These are phyloP conservation scores for Apodemia duryi DNA, from an alignment of 2,888 invertebrate genomes.

Conservation along the genomic window DNA sequence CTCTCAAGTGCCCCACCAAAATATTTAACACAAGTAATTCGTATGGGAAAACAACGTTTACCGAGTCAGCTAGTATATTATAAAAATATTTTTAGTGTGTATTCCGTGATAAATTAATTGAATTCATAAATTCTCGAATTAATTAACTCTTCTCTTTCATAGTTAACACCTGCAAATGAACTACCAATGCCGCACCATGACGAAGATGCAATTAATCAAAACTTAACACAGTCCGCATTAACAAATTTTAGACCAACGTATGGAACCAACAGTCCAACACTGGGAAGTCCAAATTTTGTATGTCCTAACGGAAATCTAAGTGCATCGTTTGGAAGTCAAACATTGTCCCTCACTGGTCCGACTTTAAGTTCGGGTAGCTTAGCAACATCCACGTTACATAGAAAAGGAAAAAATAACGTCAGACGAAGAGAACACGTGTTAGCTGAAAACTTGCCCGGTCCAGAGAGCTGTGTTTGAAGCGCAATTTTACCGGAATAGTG, in stretches of 20 bases:
- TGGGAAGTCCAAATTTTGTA: conserved; percentile 73
- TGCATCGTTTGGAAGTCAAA: conserved; percentile 66
- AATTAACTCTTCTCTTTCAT: conserved; percentile 32
- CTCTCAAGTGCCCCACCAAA: too few species aligned
- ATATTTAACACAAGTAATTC: too few species aligned
- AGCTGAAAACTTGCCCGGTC: conserved; percentile 91
- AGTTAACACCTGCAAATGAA: conserved; percentile 60
- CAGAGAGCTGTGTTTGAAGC: conserved; percentile 90
- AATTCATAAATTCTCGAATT: too few species aligned
- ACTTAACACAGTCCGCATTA: conserved; percentile 50
- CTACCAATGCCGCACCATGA: conserved; percentile 46
- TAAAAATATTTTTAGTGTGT: too few species aligned
- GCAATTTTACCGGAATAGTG: conserved; percentile 20
- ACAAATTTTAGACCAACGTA: conserved; percentile 66
- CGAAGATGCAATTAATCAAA: conserved; percentile 66
- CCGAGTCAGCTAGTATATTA: too few species aligned
- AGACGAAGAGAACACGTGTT: conserved; percentile 87
- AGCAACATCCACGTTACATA: conserved; percentile 66
- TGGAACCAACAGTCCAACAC: conserved; percentile 65
- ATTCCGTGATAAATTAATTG: too few species aligned
- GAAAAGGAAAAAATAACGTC: conserved; percentile 71
- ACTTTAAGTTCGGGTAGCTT: conserved; percentile 68
- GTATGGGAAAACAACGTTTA: too few species aligned
- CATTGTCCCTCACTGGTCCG: conserved; percentile 53
- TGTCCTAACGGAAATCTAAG: conserved; percentile 68